These are phyloP conservation scores for Oncorhynchus clarkii DNA, from an alignment of 2,113 vertebrate species.

Conservation along the genomic window DNA sequence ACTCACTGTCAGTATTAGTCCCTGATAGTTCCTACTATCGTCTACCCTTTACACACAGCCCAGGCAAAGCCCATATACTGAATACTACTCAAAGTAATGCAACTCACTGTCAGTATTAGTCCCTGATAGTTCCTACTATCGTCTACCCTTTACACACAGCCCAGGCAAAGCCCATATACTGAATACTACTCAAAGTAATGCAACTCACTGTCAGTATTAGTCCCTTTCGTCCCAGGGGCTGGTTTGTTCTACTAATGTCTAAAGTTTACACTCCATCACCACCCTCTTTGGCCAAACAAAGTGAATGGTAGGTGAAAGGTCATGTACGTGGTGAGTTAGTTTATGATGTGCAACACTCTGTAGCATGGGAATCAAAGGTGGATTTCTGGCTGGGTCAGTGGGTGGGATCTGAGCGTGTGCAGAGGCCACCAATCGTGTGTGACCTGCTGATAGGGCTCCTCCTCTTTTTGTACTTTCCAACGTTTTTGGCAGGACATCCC, in stretches of 20 bases:
- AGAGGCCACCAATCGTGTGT: slow-evolving; percentile 34
- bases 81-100: too few relatives aligned
- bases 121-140: slow-evolving; percentile 13
- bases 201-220: neutral
- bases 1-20: neutral
- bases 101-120: neutral
- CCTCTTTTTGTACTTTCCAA: slow-evolving; percentile 34
- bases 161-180: neutral
- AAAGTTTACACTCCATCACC: neutral
- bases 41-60: too few relatives aligned
- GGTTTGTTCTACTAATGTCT: neutral
- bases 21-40: slow-evolving; percentile 13
- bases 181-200: too few relatives aligned
- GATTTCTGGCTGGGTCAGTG: neutral
- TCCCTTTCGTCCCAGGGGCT: too few relatives aligned
- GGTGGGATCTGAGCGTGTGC: slow-evolving; percentile 15
- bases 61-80: neutral
- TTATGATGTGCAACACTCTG: slow-evolving; percentile 6
- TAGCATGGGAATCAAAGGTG: slow-evolving; percentile 10
- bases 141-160: too few relatives aligned
- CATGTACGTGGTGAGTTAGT: slow-evolving; percentile 24
- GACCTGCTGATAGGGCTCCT: slow-evolving; percentile 24
- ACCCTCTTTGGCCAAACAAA: neutral
- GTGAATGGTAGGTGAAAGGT: slow-evolving; percentile 37
- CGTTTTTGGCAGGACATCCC: slow-evolving; percentile 22